Evolutionary conservation across 2,113 vertebrate species (phyloP).

Genomic region (Ptilorrhoa leucosticta): DNA sequence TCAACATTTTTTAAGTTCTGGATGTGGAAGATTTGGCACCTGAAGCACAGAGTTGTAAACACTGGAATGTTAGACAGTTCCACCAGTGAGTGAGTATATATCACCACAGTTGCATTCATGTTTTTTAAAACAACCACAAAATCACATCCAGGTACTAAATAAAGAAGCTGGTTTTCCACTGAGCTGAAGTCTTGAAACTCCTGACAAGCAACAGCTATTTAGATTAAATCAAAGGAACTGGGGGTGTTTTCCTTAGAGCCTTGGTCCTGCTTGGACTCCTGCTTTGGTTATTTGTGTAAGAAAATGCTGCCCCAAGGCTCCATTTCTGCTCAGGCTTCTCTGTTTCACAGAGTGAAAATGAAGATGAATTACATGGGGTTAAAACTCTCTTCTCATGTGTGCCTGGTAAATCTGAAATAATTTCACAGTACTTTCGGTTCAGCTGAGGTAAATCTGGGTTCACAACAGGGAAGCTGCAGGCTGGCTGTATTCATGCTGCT

Average conservation of each 20-base stretch:
- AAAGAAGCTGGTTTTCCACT: background rate
- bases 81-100: background rate
- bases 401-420: background rate
- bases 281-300: background rate
- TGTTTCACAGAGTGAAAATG: background rate
- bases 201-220: background rate
- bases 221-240: background rate
- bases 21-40: background rate
- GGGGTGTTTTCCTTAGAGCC: background rate
- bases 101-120: background rate
- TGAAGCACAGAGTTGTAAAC: background rate
- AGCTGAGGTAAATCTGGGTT: background rate
- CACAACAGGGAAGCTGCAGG: background rate
- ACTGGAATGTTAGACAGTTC: background rate
- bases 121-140: background rate
- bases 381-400: background rate
- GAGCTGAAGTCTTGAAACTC: background rate
- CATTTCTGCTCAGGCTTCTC: background rate
- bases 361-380: background rate
- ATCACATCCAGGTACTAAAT: background rate
- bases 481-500: background rate
- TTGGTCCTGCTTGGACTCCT: background rate
- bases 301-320: background rate
- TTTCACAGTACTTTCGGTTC: background rate
- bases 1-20: background rate